Base-by-base conservation (phyloP, 2,888 invertebrate genomes). In the Drosophila recens region DNA sequence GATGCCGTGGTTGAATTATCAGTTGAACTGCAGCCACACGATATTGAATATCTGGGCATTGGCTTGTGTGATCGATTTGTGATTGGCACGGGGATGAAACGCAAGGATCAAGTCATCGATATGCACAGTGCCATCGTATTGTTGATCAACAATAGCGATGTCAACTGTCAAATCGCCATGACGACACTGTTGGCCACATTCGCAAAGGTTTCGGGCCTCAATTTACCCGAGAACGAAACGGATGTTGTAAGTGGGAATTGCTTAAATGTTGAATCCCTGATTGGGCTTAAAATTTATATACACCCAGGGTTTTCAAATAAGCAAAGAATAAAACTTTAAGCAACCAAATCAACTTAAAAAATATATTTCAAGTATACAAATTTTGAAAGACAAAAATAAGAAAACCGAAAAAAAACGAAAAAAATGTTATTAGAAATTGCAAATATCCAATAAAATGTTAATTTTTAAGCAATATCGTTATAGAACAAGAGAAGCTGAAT, bases 141-240 rank as follows among this genome's bases (percentile, higher is more conserved):
- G 5, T 9, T 83, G 3, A 70, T 85, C 3, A 33, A 33, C 1
- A 42, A 56, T 6, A 34, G 38, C 8, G 36, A 42, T 2, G 10
- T 17, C 0, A 69, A 58, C 17, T 38, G 30, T 6, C 17, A 45
- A 0, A 59, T 83, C 5, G 69, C 77, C 0, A 58, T 82, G 75
- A 51, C 52, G 17, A 40, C 65, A 0, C 45, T 86, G 3, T 20
- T 86, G 10, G 67, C 63, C 27, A 88, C 58, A 6, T 58, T 83
- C 15, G 49, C 23, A 0, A 53, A 61, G n/a, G 51, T 88, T 4
- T 66, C 68, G 0, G 54, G 52, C 11, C 27, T 49, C 0, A 1
- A 30, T 0, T 3, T 65, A 4, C 49, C 67, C 0, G 4, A 30
- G 0, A 4, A 15, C 8, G 9, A 42, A 1, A 11, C 13, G 1